phyloP scores from a whole-genome alignment of 2,888 invertebrate genomes.

The Ecliptopera silaceata region DNA sequence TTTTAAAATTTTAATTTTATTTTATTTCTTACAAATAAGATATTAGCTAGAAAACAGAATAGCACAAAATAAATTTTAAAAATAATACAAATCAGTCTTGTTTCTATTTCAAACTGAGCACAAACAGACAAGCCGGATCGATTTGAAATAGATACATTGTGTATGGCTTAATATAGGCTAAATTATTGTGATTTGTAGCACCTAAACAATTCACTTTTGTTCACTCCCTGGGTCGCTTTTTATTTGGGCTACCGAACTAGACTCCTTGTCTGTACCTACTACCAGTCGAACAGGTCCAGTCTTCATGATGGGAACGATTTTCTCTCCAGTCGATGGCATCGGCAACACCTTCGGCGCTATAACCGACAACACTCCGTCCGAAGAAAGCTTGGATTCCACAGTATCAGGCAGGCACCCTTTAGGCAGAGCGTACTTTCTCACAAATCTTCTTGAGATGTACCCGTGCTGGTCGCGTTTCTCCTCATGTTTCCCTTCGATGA shows the following conservation, averaged over 20 bases:
- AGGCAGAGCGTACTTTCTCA: conserved; percentile 88
- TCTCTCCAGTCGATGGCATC: conserved; percentile 74
- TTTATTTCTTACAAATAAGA: too few species aligned
- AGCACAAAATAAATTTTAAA: not conserved
- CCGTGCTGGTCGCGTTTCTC: conserved; percentile 89
- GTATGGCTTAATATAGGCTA: too few species aligned
- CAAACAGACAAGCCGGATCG: not conserved
- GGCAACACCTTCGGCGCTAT: conserved; percentile 84
- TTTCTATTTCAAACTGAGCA: not conserved
- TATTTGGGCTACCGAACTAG: not conserved
- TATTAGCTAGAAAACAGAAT: not conserved
- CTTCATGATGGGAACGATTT: conserved; percentile 83
- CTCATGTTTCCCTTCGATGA: conserved; percentile 90
- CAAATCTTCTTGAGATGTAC: conserved; percentile 87
- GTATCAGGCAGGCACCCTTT: conserved; percentile 87
- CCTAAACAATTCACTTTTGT: not conserved
- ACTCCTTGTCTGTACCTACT: conserved; percentile 16
- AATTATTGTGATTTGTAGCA: too few species aligned
- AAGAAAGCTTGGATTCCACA: conserved; percentile 88
- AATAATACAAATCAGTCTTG: conserved; percentile 1
- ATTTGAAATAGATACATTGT: not conserved
- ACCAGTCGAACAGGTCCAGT: conserved; percentile 81
- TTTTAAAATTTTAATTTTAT: too few species aligned
- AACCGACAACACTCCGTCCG: conserved; percentile 89
- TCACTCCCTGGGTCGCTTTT: not conserved